phyloP scores from a whole-genome alignment of 1,140 invertebrate species.

The Rhagoletis pomonella region DNA sequence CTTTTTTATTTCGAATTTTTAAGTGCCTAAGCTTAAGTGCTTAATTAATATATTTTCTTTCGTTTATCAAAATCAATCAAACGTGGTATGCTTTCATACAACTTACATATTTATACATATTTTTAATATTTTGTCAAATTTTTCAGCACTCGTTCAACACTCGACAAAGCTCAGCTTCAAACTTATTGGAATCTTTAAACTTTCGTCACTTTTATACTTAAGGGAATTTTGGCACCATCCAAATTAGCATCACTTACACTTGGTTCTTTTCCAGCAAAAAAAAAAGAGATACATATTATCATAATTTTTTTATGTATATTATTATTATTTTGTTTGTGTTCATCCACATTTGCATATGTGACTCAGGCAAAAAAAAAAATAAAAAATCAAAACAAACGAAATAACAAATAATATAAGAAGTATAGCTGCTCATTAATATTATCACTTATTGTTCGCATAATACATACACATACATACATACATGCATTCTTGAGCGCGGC shows the following conservation, averaged over 20 bases:
- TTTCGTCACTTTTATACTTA: slow-evolving; percentile 55
- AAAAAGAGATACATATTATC: not conserved
- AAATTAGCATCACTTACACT: slow-evolving; percentile 55
- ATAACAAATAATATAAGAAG: not conserved
- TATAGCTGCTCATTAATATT: slow-evolving; percentile 26
- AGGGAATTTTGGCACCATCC: slow-evolving; percentile 13
- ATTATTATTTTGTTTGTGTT: slow-evolving; percentile 19
- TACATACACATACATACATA: not conserved
- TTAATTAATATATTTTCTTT: not conserved
- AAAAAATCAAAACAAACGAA: not conserved
- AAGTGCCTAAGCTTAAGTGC: not conserved
- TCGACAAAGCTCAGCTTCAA: slow-evolving; percentile 39
- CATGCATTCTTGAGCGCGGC: not conserved
- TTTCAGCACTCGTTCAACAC: slow-evolving; percentile 7
- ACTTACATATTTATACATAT: slow-evolving; percentile 70
- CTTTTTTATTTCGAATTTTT: no score
- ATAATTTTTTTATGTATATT: not conserved
- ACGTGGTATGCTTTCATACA: not conserved
- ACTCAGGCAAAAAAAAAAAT: slow-evolving; percentile 7
- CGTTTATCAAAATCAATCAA: not conserved
- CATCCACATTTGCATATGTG: not conserved
- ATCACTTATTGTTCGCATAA: not conserved
- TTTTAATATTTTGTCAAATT: slow-evolving; percentile 47
- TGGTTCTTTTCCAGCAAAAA: slow-evolving; percentile 39
- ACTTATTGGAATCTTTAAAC: slow-evolving; percentile 26